Percentiles rank a stretch among this genome's conserved stretches.
Evolutionary conservation across 2,113 vertebrate species (phyloP).

Genomic region (Nothobranchius kuhntae): DNA sequence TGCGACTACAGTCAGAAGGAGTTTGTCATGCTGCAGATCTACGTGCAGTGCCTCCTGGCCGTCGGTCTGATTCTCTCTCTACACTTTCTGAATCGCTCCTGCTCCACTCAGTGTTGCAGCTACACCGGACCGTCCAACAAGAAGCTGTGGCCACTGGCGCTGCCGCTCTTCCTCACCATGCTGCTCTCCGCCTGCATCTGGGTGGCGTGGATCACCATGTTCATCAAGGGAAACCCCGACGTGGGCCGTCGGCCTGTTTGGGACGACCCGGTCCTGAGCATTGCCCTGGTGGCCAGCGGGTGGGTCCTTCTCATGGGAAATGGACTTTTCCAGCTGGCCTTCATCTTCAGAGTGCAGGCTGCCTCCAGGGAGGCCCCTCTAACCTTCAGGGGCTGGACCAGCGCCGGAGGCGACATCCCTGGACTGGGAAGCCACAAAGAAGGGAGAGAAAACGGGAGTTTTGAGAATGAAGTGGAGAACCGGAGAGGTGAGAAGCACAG

Average conservation of each 20-base stretch:
- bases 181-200: slow-evolving; percentile 84
- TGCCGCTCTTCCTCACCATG: slow-evolving; percentile 79
- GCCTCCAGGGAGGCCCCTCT: slow-evolving; percentile 59
- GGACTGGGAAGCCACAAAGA: slow-evolving; percentile 53
- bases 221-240: slow-evolving; percentile 72
- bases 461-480: slow-evolving; percentile 58
- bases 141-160: slow-evolving; percentile 78
- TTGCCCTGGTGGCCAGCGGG: slow-evolving; percentile 86
- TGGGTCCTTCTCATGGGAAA: slow-evolving; percentile 88
- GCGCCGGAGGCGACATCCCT: slow-evolving; percentile 43
- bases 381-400: slow-evolving; percentile 75
- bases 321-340: slow-evolving; percentile 79
- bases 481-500: slow-evolving; percentile 60
- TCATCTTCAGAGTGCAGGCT: slow-evolving; percentile 73
- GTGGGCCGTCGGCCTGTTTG: slow-evolving; percentile 55
- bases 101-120: slow-evolving; percentile 64
- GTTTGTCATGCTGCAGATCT: slow-evolving; percentile 89
- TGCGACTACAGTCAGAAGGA: slow-evolving; percentile 80
- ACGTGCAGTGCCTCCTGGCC: slow-evolving; percentile 85
- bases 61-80: slow-evolving; percentile 75
- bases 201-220: slow-evolving; percentile 88
- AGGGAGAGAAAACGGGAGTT: slow-evolving; percentile 73
- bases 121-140: slow-evolving; percentile 61
- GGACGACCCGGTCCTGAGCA: slow-evolving; percentile 87
- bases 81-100: slow-evolving; percentile 72